phyloP scores from a whole-genome alignment of 2,113 vertebrate genomes.

The Lophura nycthemera region DNA sequence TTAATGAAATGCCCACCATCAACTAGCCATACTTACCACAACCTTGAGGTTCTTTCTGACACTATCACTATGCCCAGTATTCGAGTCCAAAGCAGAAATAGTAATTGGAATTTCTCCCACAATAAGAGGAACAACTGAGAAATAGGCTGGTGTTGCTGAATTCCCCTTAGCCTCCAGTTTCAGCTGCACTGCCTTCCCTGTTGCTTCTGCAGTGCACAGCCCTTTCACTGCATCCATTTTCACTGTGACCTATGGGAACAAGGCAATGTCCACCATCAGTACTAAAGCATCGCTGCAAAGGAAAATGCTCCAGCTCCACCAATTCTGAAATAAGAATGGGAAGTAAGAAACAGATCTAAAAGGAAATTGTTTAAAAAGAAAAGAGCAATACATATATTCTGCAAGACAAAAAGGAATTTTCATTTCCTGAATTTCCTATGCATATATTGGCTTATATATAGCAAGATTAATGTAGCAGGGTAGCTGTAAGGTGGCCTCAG shows the following conservation, averaged over 20 bases:
- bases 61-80: slow-evolving; percentile 27
- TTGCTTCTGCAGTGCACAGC: not conserved
- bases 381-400: not conserved
- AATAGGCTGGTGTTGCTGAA: slow-evolving; percentile 74
- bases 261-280: not conserved
- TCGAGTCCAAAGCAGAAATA: slow-evolving; percentile 32
- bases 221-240: not conserved
- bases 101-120: slow-evolving; percentile 72
- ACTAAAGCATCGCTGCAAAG: not conserved
- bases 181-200: not conserved
- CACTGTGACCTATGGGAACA: slow-evolving; percentile 1
- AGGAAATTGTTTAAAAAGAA: not conserved
- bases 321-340: not conserved
- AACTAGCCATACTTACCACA: slow-evolving; percentile 28
- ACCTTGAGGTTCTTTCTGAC: slow-evolving; percentile 53
- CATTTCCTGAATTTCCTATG: not conserved
- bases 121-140: slow-evolving; percentile 70
- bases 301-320: not conserved
- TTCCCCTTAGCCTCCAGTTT: slow-evolving; percentile 53
- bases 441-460: not conserved
- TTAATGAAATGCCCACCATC: not conserved
- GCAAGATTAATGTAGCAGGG: not conserved
- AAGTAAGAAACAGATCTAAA: not conserved
- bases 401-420: not conserved
- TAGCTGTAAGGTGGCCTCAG: not conserved